Base-by-base conservation (phyloP, 2,797 vertebrate species). In the Alfaro cultratus region DNA sequence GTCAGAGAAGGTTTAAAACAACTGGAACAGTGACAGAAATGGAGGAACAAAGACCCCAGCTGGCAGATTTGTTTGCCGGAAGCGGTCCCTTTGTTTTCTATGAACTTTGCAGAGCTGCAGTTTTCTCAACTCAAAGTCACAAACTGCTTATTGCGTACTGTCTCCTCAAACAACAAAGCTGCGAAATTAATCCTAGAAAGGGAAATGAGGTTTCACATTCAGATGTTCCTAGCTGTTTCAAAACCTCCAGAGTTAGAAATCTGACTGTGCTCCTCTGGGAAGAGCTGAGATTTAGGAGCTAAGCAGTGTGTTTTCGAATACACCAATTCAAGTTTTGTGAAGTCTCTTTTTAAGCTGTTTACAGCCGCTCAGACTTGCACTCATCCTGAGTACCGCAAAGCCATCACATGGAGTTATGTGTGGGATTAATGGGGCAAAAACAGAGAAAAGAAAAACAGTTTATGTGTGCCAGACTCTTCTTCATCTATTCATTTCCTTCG, bases 401-500 rank as follows among this genome's bases (percentile, higher is more conserved):
- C 55, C 76, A 0, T 78, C 78, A 53, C 71, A 43, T 72, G 0
- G 43, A 80, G 79, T 79, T 71, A 75, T 5, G 73, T 76, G 78
- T 55, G 41, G 83, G 83, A 79, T 85, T 86, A 87, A 87, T 80
- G 83, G 80, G 86, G 1, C 26, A 53, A 53, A 53, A 53, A 53
- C 11, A 7, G 1, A 90, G 77, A 71, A 89, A 67, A 91, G 92
- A 71, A 89, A 67, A 91, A 92, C 90, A 89, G 85, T 94, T 94
- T 92, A 92, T 78, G 71, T 91, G 90, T 86, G 87, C 84, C 46
- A 2, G 74, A 82, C 81, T 86, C 76, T 3, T 82, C 84, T 60
- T 71, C 79, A 43, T 88, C 80, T 21, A 77, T 72, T 78, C 77
- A 53, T 81, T 91, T 89, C 85, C 86, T 87, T 72, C 75, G 77